Evolutionary conservation across 2,797 vertebrate species (phyloP).

Genomic region (Serranus cabrilla): DNA sequence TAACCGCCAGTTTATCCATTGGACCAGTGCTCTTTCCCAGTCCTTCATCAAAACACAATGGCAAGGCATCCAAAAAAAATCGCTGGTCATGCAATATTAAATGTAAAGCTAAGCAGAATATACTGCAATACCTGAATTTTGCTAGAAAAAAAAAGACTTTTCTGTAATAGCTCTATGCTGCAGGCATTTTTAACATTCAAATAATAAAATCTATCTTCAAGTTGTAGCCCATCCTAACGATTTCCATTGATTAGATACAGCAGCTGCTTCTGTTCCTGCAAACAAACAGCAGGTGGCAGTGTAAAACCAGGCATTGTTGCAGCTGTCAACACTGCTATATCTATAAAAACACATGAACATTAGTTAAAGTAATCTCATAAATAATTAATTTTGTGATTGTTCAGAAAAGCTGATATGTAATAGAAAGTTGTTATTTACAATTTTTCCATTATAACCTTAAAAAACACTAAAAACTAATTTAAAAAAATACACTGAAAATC

Average conservation of each 20-base stretch:
- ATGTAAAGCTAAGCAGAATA: neutral
- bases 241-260: neutral
- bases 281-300: slow-evolving; percentile 77
- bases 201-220: neutral
- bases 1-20: neutral
- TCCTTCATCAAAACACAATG: neutral
- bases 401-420: neutral
- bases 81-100: neutral
- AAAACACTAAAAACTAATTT: neutral
- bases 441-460: neutral
- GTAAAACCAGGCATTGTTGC: slow-evolving; percentile 59
- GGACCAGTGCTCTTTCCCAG: neutral
- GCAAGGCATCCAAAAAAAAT: neutral
- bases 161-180: neutral
- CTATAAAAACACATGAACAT: neutral
- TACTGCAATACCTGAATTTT: neutral
- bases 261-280: slow-evolving; percentile 4
- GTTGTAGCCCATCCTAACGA: neutral
- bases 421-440: neutral
- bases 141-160: neutral
- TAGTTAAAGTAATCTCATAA: neutral
- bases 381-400: neutral
- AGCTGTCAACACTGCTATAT: neutral
- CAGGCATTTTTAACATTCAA: neutral
- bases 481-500: too few relatives aligned